phyloP scores from a whole-genome alignment of 2,888 invertebrate species.

The Tortrix viridana region DNA sequence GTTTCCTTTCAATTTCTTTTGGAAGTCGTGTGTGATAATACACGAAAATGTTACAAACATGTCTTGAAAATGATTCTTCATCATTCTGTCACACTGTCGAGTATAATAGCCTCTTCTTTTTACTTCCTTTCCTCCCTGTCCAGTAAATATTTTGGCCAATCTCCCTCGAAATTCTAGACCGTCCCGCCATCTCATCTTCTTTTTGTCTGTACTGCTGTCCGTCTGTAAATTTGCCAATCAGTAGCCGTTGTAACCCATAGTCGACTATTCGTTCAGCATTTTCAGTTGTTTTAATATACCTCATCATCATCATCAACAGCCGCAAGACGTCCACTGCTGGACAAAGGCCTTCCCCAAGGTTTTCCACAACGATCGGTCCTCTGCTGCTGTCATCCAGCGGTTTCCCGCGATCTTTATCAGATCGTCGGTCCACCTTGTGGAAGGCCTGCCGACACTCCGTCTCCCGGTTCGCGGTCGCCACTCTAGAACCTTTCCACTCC shows the following conservation, averaged over 20 bases:
- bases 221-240: not conserved
- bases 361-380: too few species aligned
- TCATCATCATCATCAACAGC: too few species aligned
- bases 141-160: not conserved
- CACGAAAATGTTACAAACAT: not conserved
- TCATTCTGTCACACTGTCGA: not conserved
- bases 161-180: too few species aligned
- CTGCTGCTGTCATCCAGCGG: too few species aligned
- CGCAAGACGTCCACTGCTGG: too few species aligned
- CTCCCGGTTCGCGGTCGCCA: too few species aligned
- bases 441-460: too few species aligned
- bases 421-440: too few species aligned
- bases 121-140: not conserved
- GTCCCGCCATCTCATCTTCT: not conserved
- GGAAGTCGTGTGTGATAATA: not conserved
- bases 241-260: not conserved
- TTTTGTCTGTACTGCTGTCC: not conserved
- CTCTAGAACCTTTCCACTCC: too few species aligned
- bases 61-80: not conserved
- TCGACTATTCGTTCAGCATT: not conserved
- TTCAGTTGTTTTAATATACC: not conserved
- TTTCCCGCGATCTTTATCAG: too few species aligned
- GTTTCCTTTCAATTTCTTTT: not conserved
- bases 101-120: not conserved
- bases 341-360: too few species aligned